These are phyloP conservation scores for Etheostoma nigrum DNA, from an alignment of 2,797 vertebrate genomes.

Conservation along the genomic window DNA sequence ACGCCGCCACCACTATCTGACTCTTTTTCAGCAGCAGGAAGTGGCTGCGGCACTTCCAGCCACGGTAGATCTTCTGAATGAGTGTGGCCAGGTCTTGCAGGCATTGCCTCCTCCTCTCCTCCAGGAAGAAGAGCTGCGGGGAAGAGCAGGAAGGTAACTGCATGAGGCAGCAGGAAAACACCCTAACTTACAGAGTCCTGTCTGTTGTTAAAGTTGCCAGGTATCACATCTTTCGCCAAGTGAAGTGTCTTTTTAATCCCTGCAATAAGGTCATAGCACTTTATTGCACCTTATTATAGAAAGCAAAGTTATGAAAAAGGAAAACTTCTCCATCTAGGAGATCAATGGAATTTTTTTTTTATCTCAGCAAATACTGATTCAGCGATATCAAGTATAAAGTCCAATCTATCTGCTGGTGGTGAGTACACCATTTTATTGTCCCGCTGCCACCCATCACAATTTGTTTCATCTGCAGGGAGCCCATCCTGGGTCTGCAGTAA, in stretches of 20 bases:
- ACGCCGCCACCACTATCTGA: constrained; percentile 93
- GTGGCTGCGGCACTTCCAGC: constrained; percentile 93
- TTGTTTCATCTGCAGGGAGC: background rate
- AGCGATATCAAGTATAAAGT: constrained; percentile 34
- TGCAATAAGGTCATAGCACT: background rate
- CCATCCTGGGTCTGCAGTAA: too few relatives aligned
- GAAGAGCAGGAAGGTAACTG: background rate
- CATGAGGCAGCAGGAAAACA: background rate
- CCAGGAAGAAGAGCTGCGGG: constrained; percentile 92
- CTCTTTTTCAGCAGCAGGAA: constrained; percentile 95
- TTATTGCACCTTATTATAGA: background rate
- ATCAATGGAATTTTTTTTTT: constrained; percentile 8
- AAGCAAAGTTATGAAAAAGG: background rate
- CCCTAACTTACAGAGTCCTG: background rate
- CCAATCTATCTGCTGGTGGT: constrained; percentile 6
- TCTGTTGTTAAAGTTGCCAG: background rate
- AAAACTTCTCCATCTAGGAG: background rate
- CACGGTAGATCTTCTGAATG: constrained; percentile 97
- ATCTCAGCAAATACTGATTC: constrained; percentile 36
- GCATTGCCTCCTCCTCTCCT: constrained; percentile 92
- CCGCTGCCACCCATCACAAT: background rate
- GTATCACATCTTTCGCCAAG: background rate
- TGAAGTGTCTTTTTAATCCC: background rate
- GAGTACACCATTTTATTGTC: background rate
- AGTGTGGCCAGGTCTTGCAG: constrained; percentile 94